phyloP scores from a whole-genome alignment of 2,113 vertebrate genomes.

The Hiodon tergisus region DNA sequence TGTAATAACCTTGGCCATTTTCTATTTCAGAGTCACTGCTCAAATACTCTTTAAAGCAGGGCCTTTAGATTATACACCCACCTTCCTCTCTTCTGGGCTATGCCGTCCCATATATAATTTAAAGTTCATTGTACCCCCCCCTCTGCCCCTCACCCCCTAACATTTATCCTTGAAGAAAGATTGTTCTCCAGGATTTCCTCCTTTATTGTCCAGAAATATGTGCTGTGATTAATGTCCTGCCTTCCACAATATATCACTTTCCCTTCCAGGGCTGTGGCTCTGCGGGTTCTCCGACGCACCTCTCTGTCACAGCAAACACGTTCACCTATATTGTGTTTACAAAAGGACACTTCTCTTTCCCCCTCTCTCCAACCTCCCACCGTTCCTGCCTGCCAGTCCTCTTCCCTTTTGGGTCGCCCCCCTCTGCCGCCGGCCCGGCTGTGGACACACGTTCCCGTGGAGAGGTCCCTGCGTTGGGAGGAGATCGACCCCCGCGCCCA shows the following conservation, averaged over 20 bases:
- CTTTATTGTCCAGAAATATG: conserved; percentile 67
- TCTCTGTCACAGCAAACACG: conserved; percentile 62
- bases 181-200: conserved; percentile 59
- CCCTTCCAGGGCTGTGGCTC: conserved; percentile 43
- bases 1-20: conserved; percentile 34
- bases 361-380: conserved; percentile 4
- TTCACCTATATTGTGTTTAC: conserved; percentile 65
- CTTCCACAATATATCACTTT: conserved; percentile 59
- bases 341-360: conserved; percentile 48
- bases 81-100: conserved; percentile 25
- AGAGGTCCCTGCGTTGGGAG: too few species aligned
- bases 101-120: conserved; percentile 38
- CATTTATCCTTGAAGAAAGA: conserved; percentile 64
- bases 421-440: too few species aligned
- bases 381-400: not conserved
- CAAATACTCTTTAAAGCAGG: conserved; percentile 28
- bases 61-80: conserved; percentile 25
- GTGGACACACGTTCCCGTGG: too few species aligned
- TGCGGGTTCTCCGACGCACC: conserved; percentile 54
- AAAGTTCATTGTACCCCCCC: conserved; percentile 49
- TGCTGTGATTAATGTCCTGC: conserved; percentile 64
- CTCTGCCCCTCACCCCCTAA: not conserved
- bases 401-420: not conserved
- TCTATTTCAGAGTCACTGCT: conserved; percentile 30
- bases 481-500: too few species aligned